Evolutionary conservation across 2,888 invertebrate genomes (phyloP), one percentile per base, ranked within the genome.

Genomic region (Mythimna pallens): DNA sequence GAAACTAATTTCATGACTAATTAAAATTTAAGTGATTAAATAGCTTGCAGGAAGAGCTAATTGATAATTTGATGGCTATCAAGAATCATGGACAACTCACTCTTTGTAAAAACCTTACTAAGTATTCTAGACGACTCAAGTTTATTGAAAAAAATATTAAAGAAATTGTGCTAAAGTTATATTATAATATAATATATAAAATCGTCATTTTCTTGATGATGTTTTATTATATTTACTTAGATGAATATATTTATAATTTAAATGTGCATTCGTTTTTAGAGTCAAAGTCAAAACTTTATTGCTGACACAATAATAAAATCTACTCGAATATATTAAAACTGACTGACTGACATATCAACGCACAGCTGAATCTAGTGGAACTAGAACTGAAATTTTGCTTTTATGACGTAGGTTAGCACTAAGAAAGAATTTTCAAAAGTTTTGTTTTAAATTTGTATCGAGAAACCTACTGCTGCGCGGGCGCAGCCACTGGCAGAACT

Each of bases 41-140:
- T 65, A 61, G 70, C 55, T 63, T 71, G 30, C 67, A 81, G 76
- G 65, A 68, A 84, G 65, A 69, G 63, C 43, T 68, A 83, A 76
- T 72, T 70, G 65, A 50, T 69, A 62, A 78, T 80, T 74, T 67
- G 59, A 58, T 70, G 64, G 40, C 65, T 65, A 76, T 83, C 64
- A 69, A 25, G 30, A 12, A 67, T 36, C 30, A 63, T n/a, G 8
- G 69, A 61, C 77, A 36, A 14, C 6, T 34, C 8, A n/a, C 8
- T 17, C 9, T 62, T 34, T 20, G 17, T 17, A 43, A 61, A 68
- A 61, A 61, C 8, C 0, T n/a, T 14, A n/a, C 22, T 1, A 34
- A 40, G 7, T 8, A 12, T 1, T 12, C 12, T 25, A n/a, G 22
- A 68, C 14, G 20, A 22, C 61, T 55, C 36, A 40, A 40, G 54